These are phyloP conservation scores for Drosophila orena DNA, from an alignment of 1,140 invertebrate species.

Conservation along the genomic window DNA sequence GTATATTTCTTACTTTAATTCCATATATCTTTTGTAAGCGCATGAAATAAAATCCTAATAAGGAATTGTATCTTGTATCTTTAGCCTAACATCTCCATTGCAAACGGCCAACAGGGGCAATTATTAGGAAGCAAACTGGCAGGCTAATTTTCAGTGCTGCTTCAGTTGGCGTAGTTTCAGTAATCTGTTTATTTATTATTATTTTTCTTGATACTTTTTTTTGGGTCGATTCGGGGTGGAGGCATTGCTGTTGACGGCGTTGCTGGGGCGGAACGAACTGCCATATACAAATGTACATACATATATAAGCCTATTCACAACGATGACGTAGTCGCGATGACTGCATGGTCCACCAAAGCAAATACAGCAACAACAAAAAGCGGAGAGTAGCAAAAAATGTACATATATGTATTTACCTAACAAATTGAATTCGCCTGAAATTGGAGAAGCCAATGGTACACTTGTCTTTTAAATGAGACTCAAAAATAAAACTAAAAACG, in stretches of 20 bases:
- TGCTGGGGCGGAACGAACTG: constrained; percentile 66
- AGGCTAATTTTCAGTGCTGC: constrained; percentile 35
- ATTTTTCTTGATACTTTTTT: constrained; percentile 7
- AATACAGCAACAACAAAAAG: constrained; percentile 13
- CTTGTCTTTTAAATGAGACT: no score
- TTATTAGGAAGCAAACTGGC: constrained; percentile 31
- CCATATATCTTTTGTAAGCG: no score
- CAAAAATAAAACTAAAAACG: neutral
- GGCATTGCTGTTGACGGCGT: constrained; percentile 29
- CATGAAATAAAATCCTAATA: neutral
- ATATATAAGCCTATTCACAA: constrained; percentile 39
- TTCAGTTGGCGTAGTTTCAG: constrained; percentile 26
- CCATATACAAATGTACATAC: constrained; percentile 8
- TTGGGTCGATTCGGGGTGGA: constrained; percentile 55
- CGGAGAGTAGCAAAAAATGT: constrained; percentile 1
- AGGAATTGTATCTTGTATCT: neutral
- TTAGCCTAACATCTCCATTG: neutral
- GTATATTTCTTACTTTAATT: no score
- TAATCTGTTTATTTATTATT: constrained; percentile 39
- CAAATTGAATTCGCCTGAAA: neutral
- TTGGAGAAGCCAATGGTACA: no score
- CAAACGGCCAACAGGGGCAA: constrained; percentile 17
- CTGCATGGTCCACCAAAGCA: constrained; percentile 48
- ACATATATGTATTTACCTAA: neutral
- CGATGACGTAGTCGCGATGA: constrained; percentile 68